Conservation (phyloP, 2,797 vertebrate genomes). For the Intellagama lesueurii region DNA sequence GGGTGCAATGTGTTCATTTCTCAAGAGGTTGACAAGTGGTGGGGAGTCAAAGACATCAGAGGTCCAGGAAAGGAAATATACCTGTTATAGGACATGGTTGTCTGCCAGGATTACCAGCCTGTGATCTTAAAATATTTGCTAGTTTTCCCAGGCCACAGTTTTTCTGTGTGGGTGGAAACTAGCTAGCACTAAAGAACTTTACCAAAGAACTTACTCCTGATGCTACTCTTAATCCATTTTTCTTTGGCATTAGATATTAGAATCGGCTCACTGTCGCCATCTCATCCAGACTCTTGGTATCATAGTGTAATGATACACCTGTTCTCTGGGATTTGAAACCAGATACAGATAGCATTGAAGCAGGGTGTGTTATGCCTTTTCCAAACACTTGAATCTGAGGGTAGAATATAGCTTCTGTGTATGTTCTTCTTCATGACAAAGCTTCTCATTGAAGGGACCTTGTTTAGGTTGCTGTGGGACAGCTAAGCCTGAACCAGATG, state of each 20-base stretch:
- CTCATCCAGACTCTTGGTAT: not conserved
- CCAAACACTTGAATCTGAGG: not conserved
- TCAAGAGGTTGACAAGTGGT: not conserved
- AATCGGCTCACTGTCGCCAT: not conserved
- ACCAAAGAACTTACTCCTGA: not conserved
- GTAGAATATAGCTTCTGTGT: not conserved
- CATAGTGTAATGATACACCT: not conserved
- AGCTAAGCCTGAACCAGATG: not conserved
- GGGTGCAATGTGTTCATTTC: not conserved
- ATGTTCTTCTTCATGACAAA: not conserved
- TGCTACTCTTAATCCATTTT: not conserved
- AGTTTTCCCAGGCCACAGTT: constrained; percentile 1
- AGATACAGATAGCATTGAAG: not conserved
- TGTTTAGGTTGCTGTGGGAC: not conserved
- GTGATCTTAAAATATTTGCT: constrained; percentile 22
- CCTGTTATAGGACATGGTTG: not conserved
- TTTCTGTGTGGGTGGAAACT: constrained; percentile 2
- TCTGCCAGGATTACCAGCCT: constrained; percentile 13
- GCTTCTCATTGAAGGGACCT: not conserved
- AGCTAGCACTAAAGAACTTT: not conserved
- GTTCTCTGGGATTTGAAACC: not conserved
- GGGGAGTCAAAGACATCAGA: not conserved
- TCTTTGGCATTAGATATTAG: not conserved
- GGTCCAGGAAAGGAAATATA: not conserved
- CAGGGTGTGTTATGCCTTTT: not conserved